These are phyloP conservation scores for Arizona elegans DNA, from an alignment of 2,113 vertebrate genomes.

Conservation along the genomic window DNA sequence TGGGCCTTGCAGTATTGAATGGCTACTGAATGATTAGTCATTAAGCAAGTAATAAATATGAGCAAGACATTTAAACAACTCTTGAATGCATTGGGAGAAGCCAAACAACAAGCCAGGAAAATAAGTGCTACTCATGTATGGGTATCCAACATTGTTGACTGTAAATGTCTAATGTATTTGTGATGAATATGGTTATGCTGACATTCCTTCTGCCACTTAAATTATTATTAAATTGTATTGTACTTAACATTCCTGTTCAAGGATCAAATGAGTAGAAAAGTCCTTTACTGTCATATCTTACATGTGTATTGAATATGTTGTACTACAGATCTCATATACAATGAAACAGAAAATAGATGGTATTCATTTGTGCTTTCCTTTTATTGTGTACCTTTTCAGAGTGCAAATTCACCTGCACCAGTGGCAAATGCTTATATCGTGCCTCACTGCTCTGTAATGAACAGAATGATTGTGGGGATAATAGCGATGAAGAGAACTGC, in stretches of 20 bases:
- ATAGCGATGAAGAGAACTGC: constrained; percentile 96
- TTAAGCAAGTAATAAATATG: not conserved
- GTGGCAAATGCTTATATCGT: constrained; percentile 93
- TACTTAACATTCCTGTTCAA: not conserved
- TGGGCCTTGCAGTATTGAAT: not conserved
- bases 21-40: not conserved
- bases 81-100: not conserved
- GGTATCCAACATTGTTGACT: not conserved
- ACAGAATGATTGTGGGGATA: constrained; percentile 95
- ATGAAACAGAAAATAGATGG: constrained; percentile 3
- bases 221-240: not conserved
- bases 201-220: rapidly evolving
- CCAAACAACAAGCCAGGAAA: not conserved
- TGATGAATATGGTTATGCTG: not conserved
- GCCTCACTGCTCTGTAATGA: constrained; percentile 95
- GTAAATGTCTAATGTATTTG: not conserved
- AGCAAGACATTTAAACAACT: not conserved
- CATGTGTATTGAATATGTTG: not conserved
- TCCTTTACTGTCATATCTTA: rapidly evolving
- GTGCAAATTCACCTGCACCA: constrained; percentile 98
- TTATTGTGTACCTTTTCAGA: constrained; percentile 73
- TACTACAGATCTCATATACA: not conserved
- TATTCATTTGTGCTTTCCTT: constrained; percentile 34
- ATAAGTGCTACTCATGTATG: not conserved
- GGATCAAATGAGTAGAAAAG: not conserved